phyloP scores from a whole-genome alignment of 2,797 vertebrate species.

The Pipistrellus nathusii region DNA sequence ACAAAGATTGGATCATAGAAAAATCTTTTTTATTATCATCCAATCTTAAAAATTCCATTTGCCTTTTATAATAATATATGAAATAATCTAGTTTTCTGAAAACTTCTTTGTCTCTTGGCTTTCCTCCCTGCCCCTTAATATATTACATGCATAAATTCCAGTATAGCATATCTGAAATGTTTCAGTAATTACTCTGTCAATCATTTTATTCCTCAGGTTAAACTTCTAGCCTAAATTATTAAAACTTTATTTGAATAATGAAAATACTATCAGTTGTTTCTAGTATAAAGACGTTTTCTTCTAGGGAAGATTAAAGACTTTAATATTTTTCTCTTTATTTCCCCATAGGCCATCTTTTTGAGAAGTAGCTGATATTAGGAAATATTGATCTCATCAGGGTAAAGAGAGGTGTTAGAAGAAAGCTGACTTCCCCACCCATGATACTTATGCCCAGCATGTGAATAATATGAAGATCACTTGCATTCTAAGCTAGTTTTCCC shows the following conservation, averaged over 20 bases:
- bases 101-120: not conserved
- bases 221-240: not conserved
- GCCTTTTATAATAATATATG: not conserved
- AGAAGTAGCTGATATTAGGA: not conserved
- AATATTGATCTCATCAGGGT: not conserved
- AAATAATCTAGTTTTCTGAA: not conserved
- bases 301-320: not conserved
- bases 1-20: not conserved
- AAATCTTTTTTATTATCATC: not conserved
- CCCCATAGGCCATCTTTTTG: not conserved
- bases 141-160: not conserved
- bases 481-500: conserved; percentile 9
- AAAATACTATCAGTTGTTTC: conserved; percentile 17
- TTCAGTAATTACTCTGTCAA: conserved; percentile 21
- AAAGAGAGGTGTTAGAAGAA: not conserved
- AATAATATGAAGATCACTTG: not conserved
- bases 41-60: conserved; percentile 24
- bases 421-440: not conserved
- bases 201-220: conserved; percentile 7
- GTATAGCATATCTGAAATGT: not conserved
- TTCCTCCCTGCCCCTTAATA: not conserved
- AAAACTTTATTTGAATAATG: conserved; percentile 22
- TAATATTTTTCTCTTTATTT: not conserved
- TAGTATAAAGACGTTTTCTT: conserved; percentile 25
- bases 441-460: not conserved